Conservation (phyloP, 2,113 vertebrate genomes). For the Tupaia tana region DNA sequence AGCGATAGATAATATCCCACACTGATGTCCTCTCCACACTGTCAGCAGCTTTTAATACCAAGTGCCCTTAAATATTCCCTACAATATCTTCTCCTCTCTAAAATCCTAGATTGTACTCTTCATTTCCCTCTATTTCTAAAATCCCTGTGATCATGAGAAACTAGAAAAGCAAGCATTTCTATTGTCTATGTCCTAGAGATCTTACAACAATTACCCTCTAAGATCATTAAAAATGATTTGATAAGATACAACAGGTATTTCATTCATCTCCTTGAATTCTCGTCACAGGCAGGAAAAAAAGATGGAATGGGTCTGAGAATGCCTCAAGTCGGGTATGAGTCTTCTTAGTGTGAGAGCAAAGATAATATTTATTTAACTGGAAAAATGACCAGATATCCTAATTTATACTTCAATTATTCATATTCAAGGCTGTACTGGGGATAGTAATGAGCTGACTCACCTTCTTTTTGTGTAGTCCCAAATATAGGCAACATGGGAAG, state of each 20-base stretch:
- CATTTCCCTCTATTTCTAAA: not conserved
- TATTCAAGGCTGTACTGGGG: not conserved
- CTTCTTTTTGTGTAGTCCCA: not conserved
- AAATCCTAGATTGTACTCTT: not conserved
- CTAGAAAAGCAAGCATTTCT: not conserved
- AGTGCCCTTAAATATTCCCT: too few relatives aligned
- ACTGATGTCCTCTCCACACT: not conserved
- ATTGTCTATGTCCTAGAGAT: not conserved
- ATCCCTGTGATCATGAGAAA: not conserved
- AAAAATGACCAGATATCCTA: not conserved
- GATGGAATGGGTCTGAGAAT: not conserved
- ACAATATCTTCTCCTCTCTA: not conserved
- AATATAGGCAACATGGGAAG: not conserved
- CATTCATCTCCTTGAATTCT: not conserved
- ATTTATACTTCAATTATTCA: not conserved
- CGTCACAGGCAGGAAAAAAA: not conserved
- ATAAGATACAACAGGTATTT: not conserved
- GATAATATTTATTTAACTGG: not conserved
- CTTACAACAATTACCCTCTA: not conserved
- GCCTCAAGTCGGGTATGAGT: not conserved
- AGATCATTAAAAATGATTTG: not conserved
- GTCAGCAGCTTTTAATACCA: not conserved
- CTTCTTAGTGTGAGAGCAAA: constrained; percentile 37
- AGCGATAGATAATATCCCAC: not conserved
- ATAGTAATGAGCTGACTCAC: not conserved